Evolutionary conservation across 1,140 invertebrate genomes (phyloP).

Genomic region (Drosophila cardini): DNA sequence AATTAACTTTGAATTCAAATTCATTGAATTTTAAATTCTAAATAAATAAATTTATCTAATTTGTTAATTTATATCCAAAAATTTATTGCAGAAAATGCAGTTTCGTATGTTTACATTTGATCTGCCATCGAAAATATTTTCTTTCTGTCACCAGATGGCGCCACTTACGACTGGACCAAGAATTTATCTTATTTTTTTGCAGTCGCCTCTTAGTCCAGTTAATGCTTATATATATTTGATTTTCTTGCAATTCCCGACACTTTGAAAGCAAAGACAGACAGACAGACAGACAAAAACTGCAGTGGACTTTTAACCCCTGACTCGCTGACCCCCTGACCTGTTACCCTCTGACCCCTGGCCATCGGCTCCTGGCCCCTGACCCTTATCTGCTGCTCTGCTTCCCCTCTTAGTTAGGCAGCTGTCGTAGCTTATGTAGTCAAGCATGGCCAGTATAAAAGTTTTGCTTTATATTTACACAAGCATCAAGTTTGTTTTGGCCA

Average conservation of each 20-base stretch:
- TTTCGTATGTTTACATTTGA: constrained; percentile 5
- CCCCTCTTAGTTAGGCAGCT: constrained; percentile 9
- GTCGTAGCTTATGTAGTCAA: not conserved
- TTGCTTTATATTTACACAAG: constrained; percentile 23
- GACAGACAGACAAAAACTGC: not conserved
- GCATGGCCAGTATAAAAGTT: constrained; percentile 25
- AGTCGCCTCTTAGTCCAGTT: constrained; percentile 1
- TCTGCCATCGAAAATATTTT: not conserved
- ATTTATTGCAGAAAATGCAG: not conserved
- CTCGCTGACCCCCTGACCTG: not conserved
- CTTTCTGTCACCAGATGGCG: constrained; percentile 22
- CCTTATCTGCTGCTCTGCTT: not conserved
- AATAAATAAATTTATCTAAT: too few species aligned
- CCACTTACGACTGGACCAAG: not conserved
- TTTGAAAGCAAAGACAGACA: constrained; percentile 6
- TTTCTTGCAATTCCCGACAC: constrained; percentile 10
- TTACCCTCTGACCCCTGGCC: too few species aligned
- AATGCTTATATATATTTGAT: constrained; percentile 7
- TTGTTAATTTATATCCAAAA: not conserved
- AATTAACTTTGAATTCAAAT: too few species aligned
- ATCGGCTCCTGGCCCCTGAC: too few species aligned
- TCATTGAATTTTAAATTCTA: too few species aligned
- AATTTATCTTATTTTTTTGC: constrained; percentile 29
- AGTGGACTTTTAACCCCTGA: not conserved
- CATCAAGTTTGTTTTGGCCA: constrained; percentile 42